Evolutionary conservation across 1,140 invertebrate genomes (phyloP).

Genomic region (Bombus waltoni): DNA sequence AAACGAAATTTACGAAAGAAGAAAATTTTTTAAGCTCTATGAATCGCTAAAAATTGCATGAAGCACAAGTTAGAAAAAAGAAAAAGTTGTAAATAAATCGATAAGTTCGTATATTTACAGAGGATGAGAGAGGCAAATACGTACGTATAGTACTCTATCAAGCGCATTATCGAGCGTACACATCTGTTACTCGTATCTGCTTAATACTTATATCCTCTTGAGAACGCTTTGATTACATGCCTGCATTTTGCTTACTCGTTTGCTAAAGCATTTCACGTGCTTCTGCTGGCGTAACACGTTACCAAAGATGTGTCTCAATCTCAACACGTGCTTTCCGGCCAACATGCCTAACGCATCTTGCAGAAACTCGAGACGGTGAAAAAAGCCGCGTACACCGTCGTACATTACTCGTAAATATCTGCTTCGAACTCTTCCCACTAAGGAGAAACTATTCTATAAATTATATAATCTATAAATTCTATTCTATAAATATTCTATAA

Average conservation of each 20-base stretch:
- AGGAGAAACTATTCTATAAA: too few species aligned
- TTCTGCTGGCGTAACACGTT: not conserved
- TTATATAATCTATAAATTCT: too few species aligned
- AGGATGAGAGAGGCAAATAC: not conserved
- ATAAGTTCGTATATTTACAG: not conserved
- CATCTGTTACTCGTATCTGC: not conserved
- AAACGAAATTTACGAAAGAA: too few species aligned
- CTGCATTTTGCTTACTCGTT: slow-evolving; percentile 13
- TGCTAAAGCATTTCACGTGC: slow-evolving; percentile 5
- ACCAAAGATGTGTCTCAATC: slow-evolving; percentile 21
- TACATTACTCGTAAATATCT: too few species aligned
- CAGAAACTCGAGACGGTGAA: not conserved
- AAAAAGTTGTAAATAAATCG: not conserved
- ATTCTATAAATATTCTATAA: too few species aligned
- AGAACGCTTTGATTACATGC: not conserved
- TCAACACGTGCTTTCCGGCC: not conserved
- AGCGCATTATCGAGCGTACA: not conserved
- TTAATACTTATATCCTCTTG: not conserved
- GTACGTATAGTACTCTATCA: not conserved
- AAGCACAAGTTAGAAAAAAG: not conserved
- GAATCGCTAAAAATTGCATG: not conserved
- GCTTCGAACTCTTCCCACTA: too few species aligned
- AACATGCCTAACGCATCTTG: not conserved
- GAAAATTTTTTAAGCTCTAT: not conserved
- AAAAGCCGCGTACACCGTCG: not conserved